Conservation (phyloP, 2,888 invertebrate species). For the Campoplex capitator region DNA sequence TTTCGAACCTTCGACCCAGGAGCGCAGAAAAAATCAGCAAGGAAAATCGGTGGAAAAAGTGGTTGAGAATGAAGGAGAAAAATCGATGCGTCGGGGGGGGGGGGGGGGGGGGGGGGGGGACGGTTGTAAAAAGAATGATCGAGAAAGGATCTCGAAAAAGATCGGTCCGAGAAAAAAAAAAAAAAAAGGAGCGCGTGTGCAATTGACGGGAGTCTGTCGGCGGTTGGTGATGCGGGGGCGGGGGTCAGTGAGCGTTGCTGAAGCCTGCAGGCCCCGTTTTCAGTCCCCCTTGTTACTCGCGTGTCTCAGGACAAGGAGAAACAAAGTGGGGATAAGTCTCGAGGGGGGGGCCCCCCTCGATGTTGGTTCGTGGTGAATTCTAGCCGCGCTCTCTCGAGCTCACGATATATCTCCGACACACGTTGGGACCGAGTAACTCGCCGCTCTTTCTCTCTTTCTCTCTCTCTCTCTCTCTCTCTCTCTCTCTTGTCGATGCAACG, state of each 20-base stretch:
- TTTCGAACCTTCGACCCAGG: too few relatives aligned
- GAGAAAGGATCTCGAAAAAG: too few relatives aligned
- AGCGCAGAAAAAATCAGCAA: too few relatives aligned
- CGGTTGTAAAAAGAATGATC: too few relatives aligned
- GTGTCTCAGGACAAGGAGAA: background rate
- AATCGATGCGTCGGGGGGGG: too few relatives aligned
- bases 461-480: constrained; percentile 46
- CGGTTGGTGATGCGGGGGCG: background rate
- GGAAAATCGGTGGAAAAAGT: too few relatives aligned
- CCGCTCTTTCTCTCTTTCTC: constrained; percentile 56
- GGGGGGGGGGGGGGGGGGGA: too few relatives aligned
- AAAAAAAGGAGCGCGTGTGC: too few relatives aligned
- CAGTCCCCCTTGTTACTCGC: constrained; percentile 9
- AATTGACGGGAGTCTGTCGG: too few relatives aligned
- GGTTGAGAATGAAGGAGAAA: too few relatives aligned
- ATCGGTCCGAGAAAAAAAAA: too few relatives aligned
- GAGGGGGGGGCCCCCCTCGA: background rate
- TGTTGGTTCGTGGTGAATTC: constrained; percentile 66
- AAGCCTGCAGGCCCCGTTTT: constrained; percentile 13
- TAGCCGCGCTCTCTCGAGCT: constrained; percentile 63
- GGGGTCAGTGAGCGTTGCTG: background rate
- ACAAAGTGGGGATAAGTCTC: background rate
- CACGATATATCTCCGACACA: constrained; percentile 25
- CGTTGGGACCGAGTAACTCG: constrained; percentile 43
- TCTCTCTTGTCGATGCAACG: constrained; percentile 45